These are phyloP conservation scores for Sapajus apella DNA, from an alignment of 2,113 vertebrate species.

Conservation along the genomic window DNA sequence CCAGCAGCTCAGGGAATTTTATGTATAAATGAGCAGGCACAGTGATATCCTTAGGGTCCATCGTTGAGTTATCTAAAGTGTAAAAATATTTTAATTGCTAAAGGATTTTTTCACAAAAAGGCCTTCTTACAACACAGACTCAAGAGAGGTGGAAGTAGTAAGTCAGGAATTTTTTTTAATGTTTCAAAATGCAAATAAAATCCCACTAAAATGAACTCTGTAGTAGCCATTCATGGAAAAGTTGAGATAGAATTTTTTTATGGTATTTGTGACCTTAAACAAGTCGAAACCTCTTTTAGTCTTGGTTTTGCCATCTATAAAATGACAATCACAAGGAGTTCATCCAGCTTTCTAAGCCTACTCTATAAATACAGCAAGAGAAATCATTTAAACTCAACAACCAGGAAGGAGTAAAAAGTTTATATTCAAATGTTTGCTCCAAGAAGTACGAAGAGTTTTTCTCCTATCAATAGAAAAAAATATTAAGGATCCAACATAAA, in stretches of 20 bases:
- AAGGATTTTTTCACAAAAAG: constrained; percentile 36
- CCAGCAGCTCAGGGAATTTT: not conserved
- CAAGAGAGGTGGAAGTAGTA: not conserved
- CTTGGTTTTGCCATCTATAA: constrained; percentile 1
- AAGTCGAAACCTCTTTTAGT: constrained; percentile 13
- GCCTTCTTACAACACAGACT: not conserved
- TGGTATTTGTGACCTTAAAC: not conserved
- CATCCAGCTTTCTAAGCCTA: not conserved
- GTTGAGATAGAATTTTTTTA: not conserved
- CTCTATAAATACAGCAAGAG: constrained; percentile 34
- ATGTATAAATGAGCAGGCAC: constrained; percentile 46
- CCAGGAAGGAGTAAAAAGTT: constrained; percentile 6
- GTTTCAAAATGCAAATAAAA: constrained; percentile 56
- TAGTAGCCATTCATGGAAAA: not conserved
- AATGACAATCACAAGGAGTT: not conserved
- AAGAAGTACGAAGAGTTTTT: not conserved
- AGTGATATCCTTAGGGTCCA: not conserved
- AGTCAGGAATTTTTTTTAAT: constrained; percentile 22
- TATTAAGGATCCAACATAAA: not conserved
- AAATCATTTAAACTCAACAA: not conserved
- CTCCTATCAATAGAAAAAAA: not conserved
- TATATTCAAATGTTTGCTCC: not conserved
- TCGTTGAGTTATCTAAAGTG: not conserved
- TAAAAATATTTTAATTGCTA: constrained; percentile 45
- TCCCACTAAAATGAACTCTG: constrained; percentile 25